phyloP scores from a whole-genome alignment of 2,797 vertebrate species.

The Huso huso region DNA sequence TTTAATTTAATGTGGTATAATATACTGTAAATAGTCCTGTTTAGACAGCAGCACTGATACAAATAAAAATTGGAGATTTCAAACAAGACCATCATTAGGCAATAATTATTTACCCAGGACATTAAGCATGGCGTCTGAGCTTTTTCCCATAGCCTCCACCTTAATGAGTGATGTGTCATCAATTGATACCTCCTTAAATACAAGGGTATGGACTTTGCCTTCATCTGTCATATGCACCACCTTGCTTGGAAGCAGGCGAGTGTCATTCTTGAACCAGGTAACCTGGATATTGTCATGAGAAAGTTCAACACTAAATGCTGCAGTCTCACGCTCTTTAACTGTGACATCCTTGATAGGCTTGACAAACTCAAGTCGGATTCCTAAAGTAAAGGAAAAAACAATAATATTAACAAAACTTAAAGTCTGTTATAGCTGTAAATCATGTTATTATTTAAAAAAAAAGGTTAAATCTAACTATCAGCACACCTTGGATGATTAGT shows the following conservation, averaged over 20 bases:
- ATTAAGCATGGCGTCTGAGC: conserved; percentile 84
- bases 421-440: no score
- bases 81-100: no score
- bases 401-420: no score
- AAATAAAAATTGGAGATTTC: no score
- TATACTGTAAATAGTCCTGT: conserved; percentile 3
- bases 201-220: conserved; percentile 75
- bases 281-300: conserved; percentile 90
- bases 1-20: conserved; percentile 1
- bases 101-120: conserved; percentile 74
- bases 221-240: conserved; percentile 79
- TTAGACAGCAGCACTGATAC: conserved; percentile 2
- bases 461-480: not conserved
- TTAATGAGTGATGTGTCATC: conserved; percentile 94
- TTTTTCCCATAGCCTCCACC: conserved; percentile 85
- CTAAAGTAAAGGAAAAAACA: conserved; percentile 42
- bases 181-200: conserved; percentile 83
- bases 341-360: conserved; percentile 91
- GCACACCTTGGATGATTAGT: conserved; percentile 87
- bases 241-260: conserved; percentile 83
- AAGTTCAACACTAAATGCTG: conserved; percentile 85
- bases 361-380: conserved; percentile 90
- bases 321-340: conserved; percentile 90
- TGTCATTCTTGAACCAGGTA: conserved; percentile 88
- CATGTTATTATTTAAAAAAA: no score